Evolutionary conservation across 2,797 vertebrate species (phyloP).

Genomic region (Trachurus trachurus): DNA sequence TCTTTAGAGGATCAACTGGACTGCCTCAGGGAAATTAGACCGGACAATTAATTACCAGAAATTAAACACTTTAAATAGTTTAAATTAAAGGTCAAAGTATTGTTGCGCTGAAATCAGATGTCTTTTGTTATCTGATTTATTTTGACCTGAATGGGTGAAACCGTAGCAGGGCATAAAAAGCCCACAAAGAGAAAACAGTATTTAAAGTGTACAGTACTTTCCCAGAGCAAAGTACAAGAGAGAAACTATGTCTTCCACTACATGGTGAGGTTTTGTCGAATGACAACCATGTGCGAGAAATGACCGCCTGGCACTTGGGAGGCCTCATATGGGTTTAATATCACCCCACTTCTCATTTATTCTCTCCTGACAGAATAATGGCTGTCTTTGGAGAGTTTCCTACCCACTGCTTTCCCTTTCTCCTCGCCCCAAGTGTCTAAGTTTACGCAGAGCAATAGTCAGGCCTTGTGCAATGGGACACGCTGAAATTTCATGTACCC

Average conservation of each 20-base stretch:
- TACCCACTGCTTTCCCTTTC: conserved; percentile 73
- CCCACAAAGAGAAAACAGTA: neutral
- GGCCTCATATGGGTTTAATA: conserved; percentile 88
- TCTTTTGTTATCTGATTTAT: conserved; percentile 5
- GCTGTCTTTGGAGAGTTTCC: conserved; percentile 78
- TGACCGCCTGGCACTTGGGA: conserved; percentile 74
- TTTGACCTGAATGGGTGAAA: conserved; percentile 7
- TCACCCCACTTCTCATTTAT: conserved; percentile 81
- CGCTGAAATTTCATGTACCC: conserved; percentile 57
- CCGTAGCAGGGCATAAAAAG: neutral
- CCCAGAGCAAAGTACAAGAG: conserved; percentile 39
- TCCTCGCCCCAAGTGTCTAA: conserved; percentile 69
- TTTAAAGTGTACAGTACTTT: conserved; percentile 45
- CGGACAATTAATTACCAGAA: conserved; percentile 58
- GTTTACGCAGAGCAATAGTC: conserved; percentile 65
- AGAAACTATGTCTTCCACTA: conserved; percentile 46
- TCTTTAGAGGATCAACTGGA: conserved; percentile 43
- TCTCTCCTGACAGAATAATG: conserved; percentile 82
- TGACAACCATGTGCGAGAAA: conserved; percentile 75
- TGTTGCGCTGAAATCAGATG: conserved; percentile 13
- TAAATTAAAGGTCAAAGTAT: conserved; percentile 14
- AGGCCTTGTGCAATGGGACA: conserved; percentile 62
- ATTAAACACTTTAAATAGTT: conserved; percentile 49
- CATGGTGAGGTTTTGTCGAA: conserved; percentile 63
- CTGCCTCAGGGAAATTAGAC: conserved; percentile 49